Evolutionary conservation across 2,113 vertebrate genomes (phyloP), one percentile per base, ranked within the genome.

Genomic region (Thermophis baileyi): DNA sequence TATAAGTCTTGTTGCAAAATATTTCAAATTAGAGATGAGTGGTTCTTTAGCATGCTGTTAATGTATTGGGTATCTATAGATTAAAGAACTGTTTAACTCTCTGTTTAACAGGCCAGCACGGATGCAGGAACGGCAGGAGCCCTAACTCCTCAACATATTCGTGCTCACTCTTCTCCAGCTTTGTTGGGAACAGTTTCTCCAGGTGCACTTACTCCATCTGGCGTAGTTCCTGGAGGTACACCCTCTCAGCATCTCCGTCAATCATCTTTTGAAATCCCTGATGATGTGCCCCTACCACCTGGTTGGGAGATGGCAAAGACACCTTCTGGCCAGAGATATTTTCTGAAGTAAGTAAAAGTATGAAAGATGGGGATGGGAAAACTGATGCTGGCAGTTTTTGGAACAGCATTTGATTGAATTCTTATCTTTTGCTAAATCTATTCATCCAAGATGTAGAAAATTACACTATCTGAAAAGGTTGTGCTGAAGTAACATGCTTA

Each of bases 291-390:
- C 69, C 97, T 99, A 95, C 99, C 99, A 3, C 98, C 98, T 0
- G 99, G 99, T 6, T 99, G 99, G 99, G 99, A 99, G 97, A 99
- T 99, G 99, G 99, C 99, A 49, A 99, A 99, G 97, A 99, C 99
- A 0, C 95, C 98, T 24, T 99, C 99, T 27, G 99, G 99, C 63
- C 99, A 99, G 98, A 98, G 99, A 98, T 99, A 99, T 97, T 99
- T 99, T 93, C 98, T 99, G 94, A 99, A 99, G 99, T 99, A 97
- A 99, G 99, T 98, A 90, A 90, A 54, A 93, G 63, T 57, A 54
- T 85, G 40, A 93, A 91, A 93, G 87, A 63, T 0, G 40, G 18
- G 16, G n/a, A 20, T n/a, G 4, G 22, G 18, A n/a, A 74, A 46
- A 87, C 25, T 3, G 11, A 20, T 10, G 44, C 46, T 24, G 27